Conservation (phyloP, 2,797 vertebrate genomes). For the Sebastes dallii region DNA sequence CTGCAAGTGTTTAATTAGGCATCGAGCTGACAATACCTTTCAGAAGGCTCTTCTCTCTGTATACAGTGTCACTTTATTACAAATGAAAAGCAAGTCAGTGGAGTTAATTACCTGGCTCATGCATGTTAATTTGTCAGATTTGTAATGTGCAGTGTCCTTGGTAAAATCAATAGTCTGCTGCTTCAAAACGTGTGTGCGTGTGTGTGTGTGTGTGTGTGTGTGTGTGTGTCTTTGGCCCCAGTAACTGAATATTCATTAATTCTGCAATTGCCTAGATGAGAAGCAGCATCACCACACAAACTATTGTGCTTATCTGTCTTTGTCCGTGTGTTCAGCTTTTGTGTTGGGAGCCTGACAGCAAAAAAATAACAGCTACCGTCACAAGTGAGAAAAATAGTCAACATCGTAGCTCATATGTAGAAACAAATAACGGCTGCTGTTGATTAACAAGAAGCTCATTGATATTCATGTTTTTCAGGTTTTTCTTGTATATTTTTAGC, state of each 20-base stretch:
- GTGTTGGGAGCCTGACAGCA: not conserved
- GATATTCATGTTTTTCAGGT: not conserved
- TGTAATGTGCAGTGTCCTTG: constrained; percentile 1
- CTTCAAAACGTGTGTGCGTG: constrained; percentile 8
- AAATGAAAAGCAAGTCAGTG: constrained; percentile 4
- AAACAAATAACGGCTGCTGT: not conserved
- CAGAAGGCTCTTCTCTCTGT: not conserved
- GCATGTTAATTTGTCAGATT: constrained; percentile 11
- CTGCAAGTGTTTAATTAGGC: not conserved
- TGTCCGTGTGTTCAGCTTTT: not conserved
- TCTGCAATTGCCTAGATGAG: not conserved
- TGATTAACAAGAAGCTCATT: not conserved
- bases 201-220: constrained; percentile 1
- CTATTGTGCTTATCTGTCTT: not conserved
- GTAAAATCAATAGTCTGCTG: constrained; percentile 19
- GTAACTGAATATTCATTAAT: constrained; percentile 4
- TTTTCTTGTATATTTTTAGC: not conserved
- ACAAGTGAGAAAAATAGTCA: not conserved
- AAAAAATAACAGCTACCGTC: not conserved
- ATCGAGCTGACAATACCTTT: not conserved
- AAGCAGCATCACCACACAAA: not conserved
- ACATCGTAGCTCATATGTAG: not conserved
- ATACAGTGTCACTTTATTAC: not conserved
- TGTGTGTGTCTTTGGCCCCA: not conserved
- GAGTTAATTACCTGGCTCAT: not conserved